phyloP scores from a whole-genome alignment of 2,888 invertebrate species.

The Folsomia manolachei region DNA sequence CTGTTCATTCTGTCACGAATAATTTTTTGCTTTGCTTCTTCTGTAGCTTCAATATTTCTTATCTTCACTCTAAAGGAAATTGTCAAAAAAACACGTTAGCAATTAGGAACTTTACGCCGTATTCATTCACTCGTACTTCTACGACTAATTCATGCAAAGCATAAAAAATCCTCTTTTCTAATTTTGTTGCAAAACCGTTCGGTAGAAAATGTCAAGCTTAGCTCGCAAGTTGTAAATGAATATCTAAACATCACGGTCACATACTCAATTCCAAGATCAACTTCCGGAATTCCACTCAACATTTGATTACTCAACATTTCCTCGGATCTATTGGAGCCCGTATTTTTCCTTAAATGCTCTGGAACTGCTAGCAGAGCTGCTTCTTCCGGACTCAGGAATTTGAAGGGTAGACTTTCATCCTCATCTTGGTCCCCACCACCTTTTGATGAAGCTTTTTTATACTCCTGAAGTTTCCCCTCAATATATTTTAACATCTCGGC shows the following conservation, averaged over 20 bases:
- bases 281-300: slow-evolving; percentile 98
- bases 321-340: slow-evolving; percentile 74
- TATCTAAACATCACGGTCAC: too few species aligned
- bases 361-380: slow-evolving; percentile 86
- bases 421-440: slow-evolving; percentile 53
- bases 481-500: slow-evolving; percentile 93
- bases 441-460: slow-evolving; percentile 53
- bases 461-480: slow-evolving; percentile 69
- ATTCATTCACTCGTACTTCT: too few species aligned
- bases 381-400: slow-evolving; percentile 82
- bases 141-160: too few species aligned
- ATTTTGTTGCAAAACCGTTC: neutral
- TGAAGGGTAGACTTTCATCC: slow-evolving; percentile 29
- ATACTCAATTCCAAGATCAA: slow-evolving; percentile 96
- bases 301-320: slow-evolving; percentile 99
- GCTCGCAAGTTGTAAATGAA: too few species aligned
- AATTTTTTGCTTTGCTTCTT: slow-evolving; percentile 92
- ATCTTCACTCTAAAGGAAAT: slow-evolving; percentile 97
- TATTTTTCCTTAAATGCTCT: slow-evolving; percentile 77
- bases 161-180: too few species aligned
- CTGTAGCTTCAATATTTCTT: slow-evolving; percentile 97
- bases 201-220: too few species aligned
- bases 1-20: slow-evolving; percentile 84
- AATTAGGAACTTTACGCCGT: neutral
- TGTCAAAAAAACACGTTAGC: too few species aligned